Evolutionary conservation across 2,797 vertebrate species (phyloP), one percentile per base, ranked within the genome.

Genomic region (Brotula barbata): DNA sequence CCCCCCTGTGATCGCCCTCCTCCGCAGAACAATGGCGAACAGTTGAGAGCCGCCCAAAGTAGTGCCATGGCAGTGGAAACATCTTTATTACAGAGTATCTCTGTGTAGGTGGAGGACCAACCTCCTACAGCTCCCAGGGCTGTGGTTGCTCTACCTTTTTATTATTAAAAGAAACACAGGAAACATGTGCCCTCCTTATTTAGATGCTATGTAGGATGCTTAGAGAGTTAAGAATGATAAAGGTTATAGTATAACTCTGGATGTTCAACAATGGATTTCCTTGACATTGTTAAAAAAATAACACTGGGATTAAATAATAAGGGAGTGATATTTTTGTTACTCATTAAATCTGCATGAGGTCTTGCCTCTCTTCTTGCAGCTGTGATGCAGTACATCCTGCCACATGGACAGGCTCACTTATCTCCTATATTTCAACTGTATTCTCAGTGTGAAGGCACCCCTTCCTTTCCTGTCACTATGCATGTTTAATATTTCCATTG

Each of bases 331-430:
- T 28, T 28, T 28, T 8, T 36, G 34, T 10, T 36, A 36, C 2
- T 36, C 34, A 36, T 36, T 36, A 36, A 36, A 36, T 36, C 2
- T 36, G 34, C 34, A 36, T 10, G 34, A 10, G 13, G 34, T 4
- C 34, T 36, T 14, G 3, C 34, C 13, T 36, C 34, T 36, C 34
- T 36, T 36, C 25, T 28, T 50, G 65, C 49, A 41, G 4, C 45
- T 52, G 42, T 36, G 54, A 61, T 51, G 13, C 13, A 36, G 6
- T 36, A 16, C 69, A 69, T 76, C 57, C 58, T 74, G 60, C 74
- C 77, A 78, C 68, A 77, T 78, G 80, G 76, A 43, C 76, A 40
- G 56, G 71, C 63, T 65, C 43, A 51, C 72, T 37, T 65, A 37
- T n/a, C 21, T 65, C 21, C 28, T 45, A 49, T 42, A 70, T 43